phyloP scores from a whole-genome alignment of 2,797 vertebrate genomes.

The Zalophus californianus region DNA sequence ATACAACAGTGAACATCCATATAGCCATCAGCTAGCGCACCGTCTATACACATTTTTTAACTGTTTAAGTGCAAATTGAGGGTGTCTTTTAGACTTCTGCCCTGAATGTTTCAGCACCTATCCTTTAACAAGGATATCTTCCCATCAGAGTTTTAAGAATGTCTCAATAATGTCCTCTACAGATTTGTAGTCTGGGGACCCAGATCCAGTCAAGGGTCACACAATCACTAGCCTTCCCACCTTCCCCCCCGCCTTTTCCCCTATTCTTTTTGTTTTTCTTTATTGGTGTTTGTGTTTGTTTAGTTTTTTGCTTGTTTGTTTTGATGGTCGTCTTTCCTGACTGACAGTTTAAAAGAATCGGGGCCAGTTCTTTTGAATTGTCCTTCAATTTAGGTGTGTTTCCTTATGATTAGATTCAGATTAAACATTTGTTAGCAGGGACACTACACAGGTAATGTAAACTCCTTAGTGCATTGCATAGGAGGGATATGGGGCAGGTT shows the following conservation, averaged over 20 bases:
- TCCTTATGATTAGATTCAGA: not conserved
- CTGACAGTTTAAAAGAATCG: not conserved
- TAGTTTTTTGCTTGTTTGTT: not conserved
- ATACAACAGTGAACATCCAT: not conserved
- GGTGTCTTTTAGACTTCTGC: not conserved
- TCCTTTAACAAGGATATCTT: not conserved
- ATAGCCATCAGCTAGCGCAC: not conserved
- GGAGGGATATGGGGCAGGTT: not conserved
- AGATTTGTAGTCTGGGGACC: not conserved
- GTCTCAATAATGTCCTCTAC: not conserved
- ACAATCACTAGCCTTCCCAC: not conserved
- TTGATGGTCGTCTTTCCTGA: not conserved
- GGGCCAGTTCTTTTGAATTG: not conserved
- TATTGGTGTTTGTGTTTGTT: not conserved
- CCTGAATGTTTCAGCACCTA: not conserved
- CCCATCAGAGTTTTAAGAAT: not conserved
- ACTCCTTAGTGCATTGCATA: not conserved
- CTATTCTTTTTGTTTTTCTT: not conserved
- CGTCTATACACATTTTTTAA: not conserved
- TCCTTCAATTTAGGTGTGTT: not conserved
- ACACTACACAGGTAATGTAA: not conserved
- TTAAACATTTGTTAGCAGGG: not conserved
- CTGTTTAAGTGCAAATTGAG: not conserved
- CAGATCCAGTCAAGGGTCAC: not conserved
- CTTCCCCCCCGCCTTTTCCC: rapidly evolving